Evolutionary conservation across 1,140 invertebrate species (phyloP), one percentile per base, ranked within the genome.

Genomic region (Diabrotica undecimpunctata): DNA sequence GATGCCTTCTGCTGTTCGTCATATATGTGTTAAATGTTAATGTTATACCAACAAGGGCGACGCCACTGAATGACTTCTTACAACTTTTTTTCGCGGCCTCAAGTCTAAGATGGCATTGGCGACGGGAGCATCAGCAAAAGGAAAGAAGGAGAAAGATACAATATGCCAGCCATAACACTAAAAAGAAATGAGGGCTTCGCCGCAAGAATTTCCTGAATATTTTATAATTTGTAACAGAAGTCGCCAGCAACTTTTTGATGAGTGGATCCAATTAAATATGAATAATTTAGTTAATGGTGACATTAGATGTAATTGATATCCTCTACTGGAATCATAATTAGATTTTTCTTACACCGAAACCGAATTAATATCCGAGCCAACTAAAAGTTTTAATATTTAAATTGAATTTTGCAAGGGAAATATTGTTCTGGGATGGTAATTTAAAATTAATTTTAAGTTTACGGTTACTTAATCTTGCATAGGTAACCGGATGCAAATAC

Each of bases 261-360:
- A 75, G 71, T 74, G 68, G 69, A 69, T 69, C 75, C 75, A 77
- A 77, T 77, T 77, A 77, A 74, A 77, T 74, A 66, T 77, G 75
- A 77, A 77, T 77, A 77, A 77, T 77, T 77, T 70, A 77, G 75
- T 75, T 74, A 75, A 75, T 74, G 74, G 69, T 69, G 70, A 73
- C 74, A 77, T 75, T 73, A 73, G 61, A 54, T 74, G 75, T 77
- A 77, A 77, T 75, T 77, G 75, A 77, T 77, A 77, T 75, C 71
- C 67, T 68, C 62, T 67, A 62, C 68, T 67, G 59, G 67, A 61
- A 55, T 67, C 50, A 52, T 76, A 76, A 76, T 75, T 76, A 71
- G 72, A 76, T 76, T 76, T 70, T 70, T 70, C 55, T 66, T 39
- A 59, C 46, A 13, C 60, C 66, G 11, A 59, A 14, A 51, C 41